Evolutionary conservation across 2,888 invertebrate species (phyloP), one percentile per base, ranked within the genome.

Genomic region (Hoplodrina blanda): DNA sequence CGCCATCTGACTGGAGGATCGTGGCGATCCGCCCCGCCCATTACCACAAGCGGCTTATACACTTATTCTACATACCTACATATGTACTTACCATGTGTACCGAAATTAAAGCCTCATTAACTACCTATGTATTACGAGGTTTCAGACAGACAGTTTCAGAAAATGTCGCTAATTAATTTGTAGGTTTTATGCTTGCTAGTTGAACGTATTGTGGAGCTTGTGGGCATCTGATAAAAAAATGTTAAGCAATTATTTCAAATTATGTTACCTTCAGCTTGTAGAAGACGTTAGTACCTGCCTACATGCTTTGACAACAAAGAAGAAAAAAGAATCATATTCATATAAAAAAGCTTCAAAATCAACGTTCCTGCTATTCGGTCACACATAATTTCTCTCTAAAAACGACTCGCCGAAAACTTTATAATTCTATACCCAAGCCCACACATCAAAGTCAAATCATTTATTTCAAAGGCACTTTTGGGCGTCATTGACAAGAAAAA

Each of bases 1-100:
- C 89, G 89, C 89, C 91, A 91, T 89, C 91, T 85, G 88, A 93
- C 88, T 93, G 93, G 93, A 91, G 93, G 92, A 92, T 91, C 83
- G 88, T 87, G 86, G 79, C 75, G 80, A 86, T 82, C 90, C 87
- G 89, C 89, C 91, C 93, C 92, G 92, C 93, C 93, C 93, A 91
- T 89, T 84, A 88, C 90, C 90, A 79, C 90, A 91, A 91, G 89
- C 92, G 80, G 92, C 91, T 93, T 92, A 93, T 53, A 63, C 53
- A 46, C 73, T 75, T 70, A 46, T 46, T 55, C 69, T 75, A 85
- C 79, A 80, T 85, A 83, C 77, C 78, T 78, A 85, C 80, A 74
- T 73, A 79, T 72, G 56, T 80, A 73, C 65, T n/a, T 69, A 73
- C 37, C 64, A 73, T 72, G 68, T 77, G 71, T 72, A 41, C 65